These are phyloP conservation scores for Oostethus manadensis DNA, from an alignment of 2,113 vertebrate genomes.

Conservation along the genomic window DNA sequence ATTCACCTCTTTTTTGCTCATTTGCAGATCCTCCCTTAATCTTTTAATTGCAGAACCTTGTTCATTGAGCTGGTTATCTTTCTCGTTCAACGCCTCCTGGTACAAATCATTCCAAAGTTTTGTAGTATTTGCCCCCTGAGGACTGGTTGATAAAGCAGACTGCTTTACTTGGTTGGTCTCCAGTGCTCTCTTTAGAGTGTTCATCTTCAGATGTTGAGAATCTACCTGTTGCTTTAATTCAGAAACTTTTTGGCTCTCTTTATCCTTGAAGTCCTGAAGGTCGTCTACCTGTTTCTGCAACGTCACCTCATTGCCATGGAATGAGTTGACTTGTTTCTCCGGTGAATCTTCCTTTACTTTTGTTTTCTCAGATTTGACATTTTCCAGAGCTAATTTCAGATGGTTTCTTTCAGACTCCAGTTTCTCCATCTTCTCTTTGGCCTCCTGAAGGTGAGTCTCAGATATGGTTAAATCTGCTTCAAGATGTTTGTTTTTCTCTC, in stretches of 20 bases:
- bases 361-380: constrained; percentile 48
- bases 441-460: constrained; percentile 56
- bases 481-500: constrained; percentile 47
- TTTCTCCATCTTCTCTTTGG: constrained; percentile 48
- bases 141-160: constrained; percentile 65
- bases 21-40: constrained; percentile 71
- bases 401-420: constrained; percentile 64
- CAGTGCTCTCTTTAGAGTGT: constrained; percentile 66
- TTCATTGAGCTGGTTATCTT: constrained; percentile 76
- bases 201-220: constrained; percentile 62
- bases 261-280: constrained; percentile 60
- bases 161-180: constrained; percentile 68
- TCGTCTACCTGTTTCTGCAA: constrained; percentile 59
- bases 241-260: constrained; percentile 35
- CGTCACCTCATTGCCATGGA: constrained; percentile 57
- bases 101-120: constrained; percentile 72
- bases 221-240: constrained; percentile 63
- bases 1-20: constrained; percentile 62
- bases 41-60: constrained; percentile 66
- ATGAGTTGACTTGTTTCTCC: constrained; percentile 53
- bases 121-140: constrained; percentile 65
- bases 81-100: constrained; percentile 73
- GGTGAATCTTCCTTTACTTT: constrained; percentile 38
- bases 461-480: constrained; percentile 57
- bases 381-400: constrained; percentile 47